Base-by-base conservation (phyloP, 2,113 vertebrate species). In the Irena cyanogastra region DNA sequence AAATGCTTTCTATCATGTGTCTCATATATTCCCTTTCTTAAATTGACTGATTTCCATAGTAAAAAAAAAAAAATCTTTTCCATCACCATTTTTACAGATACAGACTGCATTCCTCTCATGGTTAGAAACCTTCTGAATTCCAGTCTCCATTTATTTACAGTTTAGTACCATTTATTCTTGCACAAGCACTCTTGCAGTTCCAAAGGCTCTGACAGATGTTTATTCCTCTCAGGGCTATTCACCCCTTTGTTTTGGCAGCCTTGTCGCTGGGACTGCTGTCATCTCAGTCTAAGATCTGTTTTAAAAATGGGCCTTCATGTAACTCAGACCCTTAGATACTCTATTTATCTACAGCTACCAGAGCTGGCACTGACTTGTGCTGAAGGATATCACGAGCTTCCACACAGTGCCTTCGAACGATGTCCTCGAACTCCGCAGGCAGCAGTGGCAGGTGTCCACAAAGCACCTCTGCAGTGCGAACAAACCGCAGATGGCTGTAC, bases 401-500 rank as follows among this genome's bases (percentile, higher is more conserved):
- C 89, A 64, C 49, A 65, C 99, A 99, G 93, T 99, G 99, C 37
- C 45, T 98, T 53, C 23, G 97, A 50, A 99, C 44, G 64, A 99
- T 39, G 10, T 90, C 91, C 88, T 96, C 83, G 66, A 99, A 99
- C 44, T 98, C 97, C 0, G 82, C 28, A 4, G 98, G 98, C 53
- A 98, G 95, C 75, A 99, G 95, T 0, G 99, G 99, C 91, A 98
- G 95, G 9, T 79, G 87, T 11, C 96, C 95, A 3, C 76, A 90
- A 27, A 97, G 96, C 16, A 99, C 41, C 57, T 99, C 98, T 19
- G 97, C 95, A 19, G 97, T 95, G 79, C 94, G 97, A 41, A 99
- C 98, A 97, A 99, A 99, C 47, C 98, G 97, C 41, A 99, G 83
- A 4, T 98, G 94, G 59, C 94, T 97, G 93, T 98, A 99, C 87